Evolutionary conservation across 2,888 invertebrate species (phyloP).

Genomic region (Xiphydria camelus): DNA sequence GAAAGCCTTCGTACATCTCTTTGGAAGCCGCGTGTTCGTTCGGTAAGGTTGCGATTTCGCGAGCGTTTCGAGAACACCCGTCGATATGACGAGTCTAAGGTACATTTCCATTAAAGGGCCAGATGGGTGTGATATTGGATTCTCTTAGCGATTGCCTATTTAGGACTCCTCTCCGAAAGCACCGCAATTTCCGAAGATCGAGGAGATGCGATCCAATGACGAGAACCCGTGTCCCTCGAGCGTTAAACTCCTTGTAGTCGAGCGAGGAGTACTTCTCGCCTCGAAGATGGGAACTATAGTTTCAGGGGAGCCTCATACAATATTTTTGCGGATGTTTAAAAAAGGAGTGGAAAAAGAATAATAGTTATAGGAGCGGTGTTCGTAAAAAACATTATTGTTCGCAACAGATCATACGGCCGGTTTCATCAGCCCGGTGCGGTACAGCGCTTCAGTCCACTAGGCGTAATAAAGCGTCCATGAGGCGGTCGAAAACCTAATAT

Average conservation of each 20-base stretch:
- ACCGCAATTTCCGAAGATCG: too few species aligned
- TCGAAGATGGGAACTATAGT: too few species aligned
- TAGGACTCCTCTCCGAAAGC: not conserved
- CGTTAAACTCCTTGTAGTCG: too few species aligned
- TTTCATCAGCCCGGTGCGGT: constrained; percentile 5
- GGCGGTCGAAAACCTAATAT: constrained; percentile 1
- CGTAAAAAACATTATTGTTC: too few species aligned
- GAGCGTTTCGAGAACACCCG: too few species aligned
- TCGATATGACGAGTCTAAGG: constrained; percentile 10
- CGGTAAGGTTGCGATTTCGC: not conserved
- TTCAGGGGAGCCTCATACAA: too few species aligned
- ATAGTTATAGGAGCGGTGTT: too few species aligned
- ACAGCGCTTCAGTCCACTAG: not conserved
- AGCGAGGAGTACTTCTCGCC: too few species aligned
- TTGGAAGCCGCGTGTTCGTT: not conserved
- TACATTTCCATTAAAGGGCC: constrained; percentile 5
- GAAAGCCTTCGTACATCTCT: not conserved
- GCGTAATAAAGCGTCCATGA: not conserved
- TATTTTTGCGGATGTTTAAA: too few species aligned
- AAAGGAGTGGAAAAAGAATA: too few species aligned
- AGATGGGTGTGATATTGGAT: constrained; percentile 8
- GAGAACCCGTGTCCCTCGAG: too few species aligned
- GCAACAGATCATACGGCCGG: constrained; percentile 9
- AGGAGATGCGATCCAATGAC: too few species aligned
- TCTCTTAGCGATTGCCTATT: constrained; percentile 2